phyloP scores from a whole-genome alignment of 2,797 vertebrate species.

The Pangasius larnaudii region DNA sequence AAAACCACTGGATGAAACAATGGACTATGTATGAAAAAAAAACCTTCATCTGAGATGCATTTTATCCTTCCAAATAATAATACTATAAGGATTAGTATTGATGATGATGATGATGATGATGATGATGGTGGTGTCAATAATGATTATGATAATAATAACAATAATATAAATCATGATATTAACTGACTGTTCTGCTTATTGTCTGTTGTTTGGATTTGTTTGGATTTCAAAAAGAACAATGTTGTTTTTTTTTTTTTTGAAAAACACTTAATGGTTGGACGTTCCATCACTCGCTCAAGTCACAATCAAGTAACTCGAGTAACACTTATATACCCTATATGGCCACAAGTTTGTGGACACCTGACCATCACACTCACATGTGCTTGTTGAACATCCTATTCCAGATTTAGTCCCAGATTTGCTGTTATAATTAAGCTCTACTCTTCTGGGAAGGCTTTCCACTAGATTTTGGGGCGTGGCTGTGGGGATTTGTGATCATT shows the following conservation, averaged over 20 bases:
- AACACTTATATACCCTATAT: not conserved
- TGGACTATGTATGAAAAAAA: conserved; percentile 26
- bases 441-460: not conserved
- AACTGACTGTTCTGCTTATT: conserved; percentile 11
- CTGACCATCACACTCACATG: not conserved
- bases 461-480: not conserved
- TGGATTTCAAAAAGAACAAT: not conserved
- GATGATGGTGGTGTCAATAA: conserved; percentile 6
- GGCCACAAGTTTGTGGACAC: not conserved
- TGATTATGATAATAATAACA: conserved; percentile 5
- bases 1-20: not conserved
- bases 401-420: not conserved
- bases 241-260: not conserved
- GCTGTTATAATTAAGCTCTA: not conserved
- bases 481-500: not conserved
- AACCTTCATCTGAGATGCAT: conserved; percentile 5
- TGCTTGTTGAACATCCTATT: not conserved
- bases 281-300: not conserved
- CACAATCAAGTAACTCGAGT: not conserved
- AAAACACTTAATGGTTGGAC: not conserved
- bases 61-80: conserved; percentile 16
- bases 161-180: conserved; percentile 23
- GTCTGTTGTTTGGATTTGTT: not conserved
- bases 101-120: conserved; percentile 9
- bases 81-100: conserved; percentile 7